Evolutionary conservation across 1,140 invertebrate species (phyloP), one percentile per base, ranked within the genome.

Genomic region (Zaprionus inermis): DNA sequence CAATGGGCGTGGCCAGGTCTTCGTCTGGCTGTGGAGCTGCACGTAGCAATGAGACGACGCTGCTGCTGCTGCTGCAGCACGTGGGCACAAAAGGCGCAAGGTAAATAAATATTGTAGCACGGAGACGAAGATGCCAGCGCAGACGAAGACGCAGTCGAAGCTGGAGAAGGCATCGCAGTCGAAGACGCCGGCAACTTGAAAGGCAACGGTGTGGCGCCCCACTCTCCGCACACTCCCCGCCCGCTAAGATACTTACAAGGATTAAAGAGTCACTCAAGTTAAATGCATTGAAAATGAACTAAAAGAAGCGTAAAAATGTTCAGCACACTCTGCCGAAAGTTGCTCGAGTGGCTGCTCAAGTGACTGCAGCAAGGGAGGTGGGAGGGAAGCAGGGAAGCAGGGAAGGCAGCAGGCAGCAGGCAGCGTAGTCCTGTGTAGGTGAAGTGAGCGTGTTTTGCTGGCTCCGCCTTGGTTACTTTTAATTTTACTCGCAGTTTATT

Each of bases 201-300:
- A 67, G 64, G 54, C 64, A 51, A 55, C 36, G 49, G 46, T 63
- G 58, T 6, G 38, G n/a, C 38, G 9, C 61, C 22, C 54, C 30
- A 0, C 4, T 46, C 3, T 30, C 22, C 12, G 41, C 55, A 22
- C 51, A 3, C 30, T 57, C 58, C 64, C 61, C 72, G 55, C 51
- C 54, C 67, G 72, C 72, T 91, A 81, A 91, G 88, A 91, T 88
- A 81, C 83, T 91, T 89, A 89, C 89, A 90, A 83, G 89, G 84
- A 91, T 91, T 91, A 91, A 91, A 91, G 89, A 91, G 89, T 91
- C 89, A 91, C 89, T 91, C 85, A 91, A 91, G 89, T 91, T 91
- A 91, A 91, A 91, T 91, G 89, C 89, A 91, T 91, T 91, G 78
- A 91, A 91, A 91, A 89, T 84, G 81, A 91, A 86, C 72, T 82